Conservation (phyloP, 2,888 invertebrate species). For the Disparrhopalites patrizii region DNA sequence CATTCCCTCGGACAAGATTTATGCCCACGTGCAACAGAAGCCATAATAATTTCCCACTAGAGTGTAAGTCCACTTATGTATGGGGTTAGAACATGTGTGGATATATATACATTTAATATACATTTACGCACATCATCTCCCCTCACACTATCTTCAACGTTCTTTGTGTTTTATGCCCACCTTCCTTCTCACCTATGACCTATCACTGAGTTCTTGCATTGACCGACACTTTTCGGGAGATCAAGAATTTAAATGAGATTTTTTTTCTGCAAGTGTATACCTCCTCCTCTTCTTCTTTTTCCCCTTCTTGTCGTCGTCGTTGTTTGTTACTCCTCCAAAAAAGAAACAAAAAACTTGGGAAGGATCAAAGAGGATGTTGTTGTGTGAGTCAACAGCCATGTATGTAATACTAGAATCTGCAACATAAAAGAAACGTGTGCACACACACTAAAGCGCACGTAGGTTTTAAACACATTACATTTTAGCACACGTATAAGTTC, state of each 20-base stretch:
- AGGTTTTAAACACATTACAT: too few relatives aligned
- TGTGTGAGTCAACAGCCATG: not conserved
- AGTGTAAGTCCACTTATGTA: too few relatives aligned
- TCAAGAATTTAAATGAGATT: not conserved
- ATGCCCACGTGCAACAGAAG: slow-evolving; percentile 13
- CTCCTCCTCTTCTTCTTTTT: not conserved
- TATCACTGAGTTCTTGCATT: not conserved
- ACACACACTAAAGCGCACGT: too few relatives aligned
- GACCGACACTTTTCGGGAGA: not conserved
- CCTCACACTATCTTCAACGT: not conserved
- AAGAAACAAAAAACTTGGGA: too few relatives aligned
- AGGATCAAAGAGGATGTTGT: too few relatives aligned
- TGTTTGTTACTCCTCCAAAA: too few relatives aligned
- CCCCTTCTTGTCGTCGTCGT: not conserved
- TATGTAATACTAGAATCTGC: too few relatives aligned
- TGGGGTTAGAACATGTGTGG: not conserved
- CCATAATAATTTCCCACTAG: too few relatives aligned
- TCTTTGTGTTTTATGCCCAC: slow-evolving; percentile 19
- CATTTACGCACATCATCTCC: not conserved
- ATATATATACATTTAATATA: not conserved
- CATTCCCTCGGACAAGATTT: slow-evolving; percentile 26
- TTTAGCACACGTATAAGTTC: not conserved
- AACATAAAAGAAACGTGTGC: not conserved
- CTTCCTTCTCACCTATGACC: slow-evolving; percentile 22
- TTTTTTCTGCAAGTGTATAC: not conserved